Evolutionary conservation across 2,888 invertebrate species (phyloP), one percentile per base, ranked within the genome.

Genomic region (Drosophila mimica): DNA sequence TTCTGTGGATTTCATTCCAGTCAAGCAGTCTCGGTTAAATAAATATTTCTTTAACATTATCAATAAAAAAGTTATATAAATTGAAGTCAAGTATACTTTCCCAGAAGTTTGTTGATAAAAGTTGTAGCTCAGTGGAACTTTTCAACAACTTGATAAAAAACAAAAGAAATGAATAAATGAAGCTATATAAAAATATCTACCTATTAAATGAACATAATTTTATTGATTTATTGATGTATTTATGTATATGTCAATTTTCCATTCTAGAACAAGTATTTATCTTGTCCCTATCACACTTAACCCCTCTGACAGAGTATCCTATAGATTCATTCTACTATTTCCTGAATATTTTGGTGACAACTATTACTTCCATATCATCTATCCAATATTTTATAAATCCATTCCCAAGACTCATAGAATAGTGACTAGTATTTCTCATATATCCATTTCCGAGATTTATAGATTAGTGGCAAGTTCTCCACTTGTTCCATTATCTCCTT

Each of bases 261-360:
- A 40, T 40, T 40, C n/a, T n/a, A 9, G 5, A 9, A n/a, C 17
- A n/a, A 40, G 8, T 38, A 17, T 38, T 38, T 17, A 4, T 38
- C 17, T 4, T 17, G 4, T 38, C 3, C 17, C 38, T 17, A 15
- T 15, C 13, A 25, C 40, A 0, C 40, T n/a, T 40, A 9, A 40
- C 13, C 7, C 43, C 20, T 13, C 20, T 46, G 20, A 7, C 4
- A 4, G 46, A 13, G 20, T 20, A 13, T 20, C 0, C 4, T 13
- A 20, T 20, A 2, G 1, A 0, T 7, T 0, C 0, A 13, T 15
- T 46, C 20, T 7, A 15, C 0, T 46, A 7, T 0, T 20, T 46
- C 15, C 20, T 46, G 1, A 1, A 20, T 20, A 46, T 20, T 36
- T 36, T 15, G 15, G 15, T 36, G 15, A 15, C 3, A 15, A 2